Percentiles rank a stretch among this genome's conserved stretches.
Evolutionary conservation across 2,888 invertebrate species (phyloP).

Genomic region (Labia minor): DNA sequence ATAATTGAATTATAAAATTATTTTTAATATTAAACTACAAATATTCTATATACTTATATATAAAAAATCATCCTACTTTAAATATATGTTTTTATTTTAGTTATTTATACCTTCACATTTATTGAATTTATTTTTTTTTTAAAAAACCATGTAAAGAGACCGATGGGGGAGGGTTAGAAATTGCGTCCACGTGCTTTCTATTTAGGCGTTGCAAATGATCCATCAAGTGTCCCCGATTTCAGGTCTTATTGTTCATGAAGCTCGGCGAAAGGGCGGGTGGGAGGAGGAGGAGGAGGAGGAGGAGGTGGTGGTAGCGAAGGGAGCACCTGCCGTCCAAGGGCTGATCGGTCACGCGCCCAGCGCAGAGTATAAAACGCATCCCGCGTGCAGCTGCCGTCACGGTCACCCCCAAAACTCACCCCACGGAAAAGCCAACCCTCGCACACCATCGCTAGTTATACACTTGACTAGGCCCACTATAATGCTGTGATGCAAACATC

Average conservation of each 20-base stretch:
- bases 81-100: too few relatives aligned
- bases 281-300: too few relatives aligned
- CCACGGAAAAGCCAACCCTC: too few relatives aligned
- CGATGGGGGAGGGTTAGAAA: neutral
- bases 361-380: neutral
- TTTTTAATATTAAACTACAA: too few relatives aligned
- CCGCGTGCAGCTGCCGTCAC: constrained; percentile 13
- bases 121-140: too few relatives aligned
- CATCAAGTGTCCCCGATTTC: neutral
- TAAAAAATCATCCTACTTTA: too few relatives aligned
- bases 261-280: too few relatives aligned
- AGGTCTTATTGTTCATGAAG: neutral
- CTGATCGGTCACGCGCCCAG: neutral
- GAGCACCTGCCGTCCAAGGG: neutral
- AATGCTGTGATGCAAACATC: neutral
- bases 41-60: too few relatives aligned
- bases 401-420: neutral
- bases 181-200: neutral
- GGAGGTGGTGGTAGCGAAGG: too few relatives aligned
- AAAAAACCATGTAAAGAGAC: too few relatives aligned
- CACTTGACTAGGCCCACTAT: neutral
- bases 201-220: constrained; percentile 13
- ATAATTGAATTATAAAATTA: too few relatives aligned
- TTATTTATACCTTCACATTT: too few relatives aligned
- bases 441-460: neutral